Evolutionary conservation across 2,797 vertebrate genomes (phyloP).

Genomic region (Tokudaia muenninki): DNA sequence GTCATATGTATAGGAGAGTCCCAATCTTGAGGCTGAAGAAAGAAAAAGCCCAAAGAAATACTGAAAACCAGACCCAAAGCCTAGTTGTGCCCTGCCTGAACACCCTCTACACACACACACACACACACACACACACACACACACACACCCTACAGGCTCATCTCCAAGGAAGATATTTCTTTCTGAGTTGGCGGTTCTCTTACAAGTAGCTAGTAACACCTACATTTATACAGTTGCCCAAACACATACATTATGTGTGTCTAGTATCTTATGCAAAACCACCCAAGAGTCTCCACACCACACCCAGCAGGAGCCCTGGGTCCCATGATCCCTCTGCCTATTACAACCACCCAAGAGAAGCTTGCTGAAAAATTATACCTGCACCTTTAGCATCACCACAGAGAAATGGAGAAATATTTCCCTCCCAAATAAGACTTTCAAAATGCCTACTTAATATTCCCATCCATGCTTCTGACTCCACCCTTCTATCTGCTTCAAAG

Average conservation of each 20-base stretch:
- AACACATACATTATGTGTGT: background rate
- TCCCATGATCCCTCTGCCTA: background rate
- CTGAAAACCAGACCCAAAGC: background rate
- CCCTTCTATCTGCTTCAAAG: background rate
- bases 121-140: no score
- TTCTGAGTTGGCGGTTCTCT: constrained; percentile 32
- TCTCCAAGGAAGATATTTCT: background rate
- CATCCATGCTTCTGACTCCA: background rate
- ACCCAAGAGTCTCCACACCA: background rate
- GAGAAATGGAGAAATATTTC: constrained; percentile 4
- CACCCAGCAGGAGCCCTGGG: background rate
- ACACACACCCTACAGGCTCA: background rate
- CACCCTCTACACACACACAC: background rate
- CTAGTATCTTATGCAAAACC: background rate
- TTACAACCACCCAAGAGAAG: background rate
- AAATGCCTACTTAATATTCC: background rate
- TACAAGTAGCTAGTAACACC: constrained; percentile 32
- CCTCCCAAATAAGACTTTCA: background rate
- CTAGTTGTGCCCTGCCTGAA: background rate
- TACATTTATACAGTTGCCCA: background rate
- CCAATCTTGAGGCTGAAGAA: background rate
- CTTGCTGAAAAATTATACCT: background rate
- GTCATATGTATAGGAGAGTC: background rate
- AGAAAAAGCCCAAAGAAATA: background rate
- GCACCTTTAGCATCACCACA: background rate